Evolutionary conservation across 2,888 invertebrate genomes (phyloP).

Genomic region (Drosophila paramelanica): DNA sequence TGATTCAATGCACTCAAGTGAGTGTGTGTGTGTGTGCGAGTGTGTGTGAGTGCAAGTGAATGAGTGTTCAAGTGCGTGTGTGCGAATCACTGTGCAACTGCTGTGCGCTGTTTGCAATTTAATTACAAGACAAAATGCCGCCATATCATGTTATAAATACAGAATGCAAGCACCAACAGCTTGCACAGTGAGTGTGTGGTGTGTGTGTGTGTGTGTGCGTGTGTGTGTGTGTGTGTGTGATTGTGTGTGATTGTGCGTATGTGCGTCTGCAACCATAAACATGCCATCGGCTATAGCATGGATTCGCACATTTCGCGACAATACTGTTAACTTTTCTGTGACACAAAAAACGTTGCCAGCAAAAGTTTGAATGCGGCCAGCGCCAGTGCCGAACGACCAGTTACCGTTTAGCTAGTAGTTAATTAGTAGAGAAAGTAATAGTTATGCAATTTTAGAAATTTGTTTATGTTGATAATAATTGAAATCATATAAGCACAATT

Average conservation of each 20-base stretch:
- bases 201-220: background rate
- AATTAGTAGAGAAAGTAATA: too few species aligned
- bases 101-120: conserved; percentile 55
- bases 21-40: conserved; percentile 5
- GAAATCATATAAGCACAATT: too few species aligned
- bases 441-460: too few species aligned
- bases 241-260: background rate
- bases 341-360: conserved; percentile 5
- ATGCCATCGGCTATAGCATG: conserved; percentile 15
- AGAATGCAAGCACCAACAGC: conserved; percentile 45
- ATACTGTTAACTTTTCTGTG: conserved; percentile 24
- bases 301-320: conserved; percentile 22
- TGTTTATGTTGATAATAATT: too few species aligned
- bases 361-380: background rate
- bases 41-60: conserved; percentile 21
- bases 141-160: conserved; percentile 66
- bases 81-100: conserved; percentile 31
- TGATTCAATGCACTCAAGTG: conserved; percentile 60
- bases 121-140: conserved; percentile 73
- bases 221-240: conserved; percentile 5
- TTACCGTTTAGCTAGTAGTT: background rate
- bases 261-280: conserved; percentile 12
- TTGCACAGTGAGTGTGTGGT: background rate
- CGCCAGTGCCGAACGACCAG: background rate
- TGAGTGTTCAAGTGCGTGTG: conserved; percentile 38